phyloP scores from a whole-genome alignment of 2,888 invertebrate species.

The Caenorhabditis afra region DNA sequence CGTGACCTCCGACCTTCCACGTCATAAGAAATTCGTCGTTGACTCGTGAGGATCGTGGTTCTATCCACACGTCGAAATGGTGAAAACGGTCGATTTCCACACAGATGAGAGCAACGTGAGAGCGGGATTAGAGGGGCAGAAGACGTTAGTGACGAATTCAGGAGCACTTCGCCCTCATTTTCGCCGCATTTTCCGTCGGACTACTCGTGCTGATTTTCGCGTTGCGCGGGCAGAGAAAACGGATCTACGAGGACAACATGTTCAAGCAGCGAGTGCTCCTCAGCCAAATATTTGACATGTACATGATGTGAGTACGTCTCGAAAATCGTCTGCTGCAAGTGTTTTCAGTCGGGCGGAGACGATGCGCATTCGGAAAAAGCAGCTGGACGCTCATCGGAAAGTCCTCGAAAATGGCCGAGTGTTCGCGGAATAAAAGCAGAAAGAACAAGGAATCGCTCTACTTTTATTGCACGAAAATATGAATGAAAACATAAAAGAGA shows the following conservation, averaged over 20 bases:
- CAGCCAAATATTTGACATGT: conserved; percentile 47
- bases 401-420: conserved; percentile 21
- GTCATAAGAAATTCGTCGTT: neutral
- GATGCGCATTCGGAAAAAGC: conserved; percentile 27
- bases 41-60: too few relatives aligned
- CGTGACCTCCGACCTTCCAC: neutral
- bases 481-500: conserved; percentile 9
- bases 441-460: neutral
- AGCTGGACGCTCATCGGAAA: conserved; percentile 31
- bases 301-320: conserved; percentile 29
- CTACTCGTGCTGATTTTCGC: conserved; percentile 35
- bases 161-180: conserved; percentile 45
- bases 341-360: conserved; percentile 30
- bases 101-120: conserved; percentile 19
- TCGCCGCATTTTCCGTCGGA: conserved; percentile 27
- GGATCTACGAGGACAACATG: conserved; percentile 37
- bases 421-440: neutral
- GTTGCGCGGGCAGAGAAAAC: conserved; percentile 31
- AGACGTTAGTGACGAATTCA: neutral
- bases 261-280: conserved; percentile 36
- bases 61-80: too few relatives aligned
- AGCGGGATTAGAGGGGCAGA: neutral
- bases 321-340: too few relatives aligned
- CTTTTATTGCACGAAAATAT: conserved; percentile 26
- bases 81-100: neutral